Percentiles rank a stretch among this genome's conserved stretches.
Evolutionary conservation across 2,888 invertebrate genomes (phyloP).

Genomic region (Notodonta dromedarius): DNA sequence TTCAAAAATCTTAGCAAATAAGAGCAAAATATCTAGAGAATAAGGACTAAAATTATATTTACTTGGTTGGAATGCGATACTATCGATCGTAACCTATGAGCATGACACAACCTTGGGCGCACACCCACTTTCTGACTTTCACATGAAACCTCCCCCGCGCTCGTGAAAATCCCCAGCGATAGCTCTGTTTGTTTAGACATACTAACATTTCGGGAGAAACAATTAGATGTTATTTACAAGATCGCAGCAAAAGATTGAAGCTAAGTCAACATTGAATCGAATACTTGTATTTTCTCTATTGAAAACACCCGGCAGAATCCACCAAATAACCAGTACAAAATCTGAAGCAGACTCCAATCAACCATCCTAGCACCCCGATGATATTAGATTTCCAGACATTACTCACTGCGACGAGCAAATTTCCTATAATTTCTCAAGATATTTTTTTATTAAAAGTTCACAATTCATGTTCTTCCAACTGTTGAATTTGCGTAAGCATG

Average conservation of each 20-base stretch:
- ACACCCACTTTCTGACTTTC: conserved; percentile 53
- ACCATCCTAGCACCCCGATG: no score
- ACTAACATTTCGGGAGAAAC: conserved; percentile 14
- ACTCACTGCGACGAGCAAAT: no score
- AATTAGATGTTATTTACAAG: not conserved
- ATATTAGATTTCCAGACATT: no score
- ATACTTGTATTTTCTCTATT: no score
- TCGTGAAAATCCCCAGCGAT: conserved; percentile 12
- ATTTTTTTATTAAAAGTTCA: not conserved
- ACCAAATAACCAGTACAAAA: no score
- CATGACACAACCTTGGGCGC: conserved; percentile 60
- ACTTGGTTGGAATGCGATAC: conserved; percentile 18
- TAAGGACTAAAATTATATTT: not conserved
- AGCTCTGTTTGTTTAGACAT: conserved; percentile 18
- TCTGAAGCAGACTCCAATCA: no score
- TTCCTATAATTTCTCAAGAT: not conserved
- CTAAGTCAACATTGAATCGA: no score
- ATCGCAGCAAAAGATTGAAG: not conserved
- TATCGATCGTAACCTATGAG: conserved; percentile 56
- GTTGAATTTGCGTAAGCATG: not conserved
- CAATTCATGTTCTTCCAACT: not conserved
- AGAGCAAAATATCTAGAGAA: no score
- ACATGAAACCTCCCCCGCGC: conserved; percentile 47
- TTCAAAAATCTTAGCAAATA: no score
- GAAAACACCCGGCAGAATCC: no score